Base-by-base conservation (phyloP, 2,113 vertebrate species). In the Oryzias javanicus region DNA sequence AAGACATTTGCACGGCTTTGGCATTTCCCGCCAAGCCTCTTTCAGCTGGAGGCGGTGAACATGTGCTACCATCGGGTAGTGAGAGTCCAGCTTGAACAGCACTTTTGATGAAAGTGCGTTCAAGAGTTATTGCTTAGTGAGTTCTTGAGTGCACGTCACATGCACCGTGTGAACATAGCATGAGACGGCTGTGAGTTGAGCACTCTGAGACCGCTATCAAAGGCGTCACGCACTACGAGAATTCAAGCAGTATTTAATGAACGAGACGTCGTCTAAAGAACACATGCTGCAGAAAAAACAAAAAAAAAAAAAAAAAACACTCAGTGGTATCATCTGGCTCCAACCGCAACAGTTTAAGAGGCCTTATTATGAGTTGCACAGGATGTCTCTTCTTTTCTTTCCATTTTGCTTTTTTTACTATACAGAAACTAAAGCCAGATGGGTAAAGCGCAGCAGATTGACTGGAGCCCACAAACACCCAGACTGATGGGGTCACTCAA, bases 211-310 rank as follows among this genome's bases (percentile, higher is more conserved):
- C 60, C 57, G 71, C 76, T 82, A 81, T 79, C 80, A 76, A 40
- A 65, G 72, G 74, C 78, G 82, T 78, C 76, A 83, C 81, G 78
- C 70, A 74, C n/a, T n/a, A n/a, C n/a, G n/a, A n/a, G n/a, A n/a
- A n/a, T n/a, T n/a, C n/a, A n/a, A n/a, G n/a, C n/a, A n/a, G n/a
- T n/a, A n/a, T n/a, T n/a, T n/a, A n/a, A n/a, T n/a, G n/a, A n/a
- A n/a, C n/a, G n/a, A n/a, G n/a, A n/a, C n/a, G n/a, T n/a, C n/a
- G 70, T 72, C 67, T 61, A 25, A 55, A 70, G 67, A 80, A 62
- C 70, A 70, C 59, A 79, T 58, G 72, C 61, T 67, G 72, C 64
- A 53, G 60, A 63, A 62, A 81, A 82, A 76, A 56, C 68, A 68
- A 74, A 65, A 74, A 66, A 82, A 79, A 63, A 27, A 66, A 76